Evolutionary conservation across 2,113 vertebrate genomes (phyloP).

Genomic region (Poicephalus gulielmi): DNA sequence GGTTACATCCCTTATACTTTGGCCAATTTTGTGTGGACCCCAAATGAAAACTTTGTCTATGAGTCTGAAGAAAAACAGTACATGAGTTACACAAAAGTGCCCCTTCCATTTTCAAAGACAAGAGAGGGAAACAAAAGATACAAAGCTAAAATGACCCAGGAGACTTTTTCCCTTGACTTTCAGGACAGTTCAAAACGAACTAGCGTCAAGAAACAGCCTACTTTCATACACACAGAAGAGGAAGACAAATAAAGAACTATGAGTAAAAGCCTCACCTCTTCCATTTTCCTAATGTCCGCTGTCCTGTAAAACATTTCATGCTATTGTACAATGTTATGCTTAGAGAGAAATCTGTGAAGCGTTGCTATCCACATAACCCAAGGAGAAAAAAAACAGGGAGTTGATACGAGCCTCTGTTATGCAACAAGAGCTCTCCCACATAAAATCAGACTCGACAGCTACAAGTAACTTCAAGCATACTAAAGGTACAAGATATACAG

Average conservation of each 20-base stretch:
- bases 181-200: conserved; percentile 13
- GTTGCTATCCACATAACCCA: background rate
- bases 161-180: background rate
- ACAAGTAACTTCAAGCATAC: background rate
- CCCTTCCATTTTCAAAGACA: background rate
- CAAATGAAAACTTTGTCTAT: background rate
- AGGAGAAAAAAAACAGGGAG: background rate
- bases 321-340: background rate
- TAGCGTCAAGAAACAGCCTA: background rate
- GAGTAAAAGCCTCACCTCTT: background rate
- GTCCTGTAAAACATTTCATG: background rate
- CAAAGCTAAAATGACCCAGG: background rate
- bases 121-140: background rate
- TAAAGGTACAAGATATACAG: conserved; percentile 61
- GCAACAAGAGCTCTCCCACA: background rate
- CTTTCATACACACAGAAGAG: background rate
- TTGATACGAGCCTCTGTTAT: background rate
- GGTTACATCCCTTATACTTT: background rate
- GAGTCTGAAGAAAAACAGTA: background rate
- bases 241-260: background rate
- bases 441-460: conserved; percentile 28
- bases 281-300: background rate
- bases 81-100: background rate
- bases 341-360: background rate
- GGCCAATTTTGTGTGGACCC: background rate